These are phyloP conservation scores for Hyposoter didymator DNA, from an alignment of 2,888 invertebrate species.

Conservation along the genomic window DNA sequence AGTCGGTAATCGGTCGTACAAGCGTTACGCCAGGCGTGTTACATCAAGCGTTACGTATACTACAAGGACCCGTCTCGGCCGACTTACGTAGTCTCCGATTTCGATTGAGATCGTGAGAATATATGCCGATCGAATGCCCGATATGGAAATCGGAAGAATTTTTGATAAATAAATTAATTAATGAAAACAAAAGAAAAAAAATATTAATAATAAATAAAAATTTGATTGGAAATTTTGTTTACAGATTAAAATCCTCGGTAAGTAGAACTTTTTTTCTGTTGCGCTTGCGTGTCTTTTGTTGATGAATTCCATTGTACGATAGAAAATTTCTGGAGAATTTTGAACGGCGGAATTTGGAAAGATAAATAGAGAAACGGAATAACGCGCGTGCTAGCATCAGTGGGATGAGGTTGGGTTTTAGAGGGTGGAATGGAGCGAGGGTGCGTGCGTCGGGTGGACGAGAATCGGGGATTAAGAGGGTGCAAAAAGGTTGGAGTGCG, in stretches of 20 bases:
- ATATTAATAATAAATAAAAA: no score
- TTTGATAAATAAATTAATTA: neutral
- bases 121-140: neutral
- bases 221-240: no score
- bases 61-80: conserved; percentile 12
- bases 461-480: neutral
- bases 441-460: conserved; percentile 25
- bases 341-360: neutral
- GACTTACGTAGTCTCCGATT: conserved; percentile 21
- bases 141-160: neutral
- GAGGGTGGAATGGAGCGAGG: neutral
- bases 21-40: no score
- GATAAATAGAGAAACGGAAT: neutral
- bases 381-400: neutral
- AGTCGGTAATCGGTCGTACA: conserved; percentile 42
- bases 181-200: no score
- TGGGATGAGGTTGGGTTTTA: neutral
- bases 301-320: no score
- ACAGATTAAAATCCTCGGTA: no score
- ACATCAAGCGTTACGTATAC: conserved; percentile 29
- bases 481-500: conserved; percentile 30
- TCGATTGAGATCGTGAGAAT: conserved; percentile 27
- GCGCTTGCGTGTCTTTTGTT: no score
- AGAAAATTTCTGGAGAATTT: no score
- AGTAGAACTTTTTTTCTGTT: no score